A percentile compares a stretch with the other conserved stretches of the same genome.
Conservation (phyloP, 2,113 vertebrate genomes). For the Siniperca knerii region DNA sequence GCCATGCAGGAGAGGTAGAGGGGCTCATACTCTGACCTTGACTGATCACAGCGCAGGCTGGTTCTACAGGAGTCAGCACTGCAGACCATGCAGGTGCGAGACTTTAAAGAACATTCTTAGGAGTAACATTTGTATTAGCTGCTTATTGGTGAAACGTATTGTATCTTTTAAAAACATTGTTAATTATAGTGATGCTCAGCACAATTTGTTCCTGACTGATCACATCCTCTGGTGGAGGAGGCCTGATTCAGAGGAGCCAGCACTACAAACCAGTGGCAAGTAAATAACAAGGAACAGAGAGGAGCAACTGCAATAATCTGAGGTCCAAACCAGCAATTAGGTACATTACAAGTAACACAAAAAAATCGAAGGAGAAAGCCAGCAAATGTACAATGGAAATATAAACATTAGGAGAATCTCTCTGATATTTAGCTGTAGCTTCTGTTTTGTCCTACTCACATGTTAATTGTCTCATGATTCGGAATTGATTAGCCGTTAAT, state of each 20-base stretch:
- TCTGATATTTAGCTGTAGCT: neutral
- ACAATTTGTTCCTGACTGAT: slow-evolving; percentile 27
- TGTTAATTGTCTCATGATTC: neutral
- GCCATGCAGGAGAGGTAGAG: slow-evolving; percentile 55
- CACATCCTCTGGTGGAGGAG: slow-evolving; percentile 15
- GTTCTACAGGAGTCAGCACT: slow-evolving; percentile 73
- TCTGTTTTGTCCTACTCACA: neutral
- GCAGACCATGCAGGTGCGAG: slow-evolving; percentile 22
- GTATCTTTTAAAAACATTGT: slow-evolving; percentile 15
- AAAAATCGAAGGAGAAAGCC: neutral
- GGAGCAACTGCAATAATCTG: neutral
- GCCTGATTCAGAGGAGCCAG: slow-evolving; percentile 44
- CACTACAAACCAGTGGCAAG: slow-evolving; percentile 2
- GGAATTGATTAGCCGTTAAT: neutral
- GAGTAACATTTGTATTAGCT: slow-evolving; percentile 14
- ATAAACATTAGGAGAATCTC: neutral
- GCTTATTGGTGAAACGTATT: slow-evolving; percentile 21
- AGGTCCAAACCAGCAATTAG: neutral
- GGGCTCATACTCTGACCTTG: slow-evolving; percentile 62
- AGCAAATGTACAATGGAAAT: neutral
- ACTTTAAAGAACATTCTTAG: slow-evolving; percentile 29
- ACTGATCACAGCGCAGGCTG: slow-evolving; percentile 55
- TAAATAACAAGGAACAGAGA: neutral
- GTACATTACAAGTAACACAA: neutral
- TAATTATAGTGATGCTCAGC: slow-evolving; percentile 15